Evolutionary conservation across 1,140 invertebrate species (phyloP).

Genomic region (Drosophila rufa): DNA sequence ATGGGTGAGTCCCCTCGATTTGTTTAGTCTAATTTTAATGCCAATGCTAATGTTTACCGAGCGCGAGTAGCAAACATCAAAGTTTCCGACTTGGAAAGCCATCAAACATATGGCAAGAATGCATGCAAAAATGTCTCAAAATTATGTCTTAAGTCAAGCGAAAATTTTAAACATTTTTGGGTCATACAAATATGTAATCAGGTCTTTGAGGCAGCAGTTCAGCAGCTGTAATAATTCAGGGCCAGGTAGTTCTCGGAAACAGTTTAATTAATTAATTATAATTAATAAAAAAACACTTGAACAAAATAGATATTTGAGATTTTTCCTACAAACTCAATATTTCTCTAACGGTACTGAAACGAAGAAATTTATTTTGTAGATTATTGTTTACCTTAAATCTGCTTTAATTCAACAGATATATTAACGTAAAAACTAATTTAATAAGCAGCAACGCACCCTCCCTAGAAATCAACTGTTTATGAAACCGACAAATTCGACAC

Average conservation of each 20-base stretch:
- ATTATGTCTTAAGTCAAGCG: background rate
- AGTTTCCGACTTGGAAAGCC: background rate
- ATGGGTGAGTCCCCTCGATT: slow-evolving; percentile 50
- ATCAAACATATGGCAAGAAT: background rate
- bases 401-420: too few species aligned
- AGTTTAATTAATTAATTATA: too few species aligned
- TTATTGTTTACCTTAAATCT: too few species aligned
- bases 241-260: background rate
- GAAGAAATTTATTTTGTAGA: too few species aligned
- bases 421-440: too few species aligned
- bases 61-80: slow-evolving; percentile 20
- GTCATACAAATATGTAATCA: background rate
- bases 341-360: too few species aligned
- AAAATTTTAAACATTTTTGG: background rate
- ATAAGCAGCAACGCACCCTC: background rate
- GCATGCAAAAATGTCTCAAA: background rate
- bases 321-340: too few species aligned
- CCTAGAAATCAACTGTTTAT: slow-evolving; percentile 2
- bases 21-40: slow-evolving; percentile 24
- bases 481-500: slow-evolving; percentile 6
- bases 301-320: too few species aligned
- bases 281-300: too few species aligned
- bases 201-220: background rate
- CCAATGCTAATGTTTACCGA: slow-evolving; percentile 39
- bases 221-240: background rate